A percentile compares a stretch with the other conserved stretches of the same genome.
Evolutionary conservation across 2,888 invertebrate genomes (phyloP).

Genomic region (Arge pagana): DNA sequence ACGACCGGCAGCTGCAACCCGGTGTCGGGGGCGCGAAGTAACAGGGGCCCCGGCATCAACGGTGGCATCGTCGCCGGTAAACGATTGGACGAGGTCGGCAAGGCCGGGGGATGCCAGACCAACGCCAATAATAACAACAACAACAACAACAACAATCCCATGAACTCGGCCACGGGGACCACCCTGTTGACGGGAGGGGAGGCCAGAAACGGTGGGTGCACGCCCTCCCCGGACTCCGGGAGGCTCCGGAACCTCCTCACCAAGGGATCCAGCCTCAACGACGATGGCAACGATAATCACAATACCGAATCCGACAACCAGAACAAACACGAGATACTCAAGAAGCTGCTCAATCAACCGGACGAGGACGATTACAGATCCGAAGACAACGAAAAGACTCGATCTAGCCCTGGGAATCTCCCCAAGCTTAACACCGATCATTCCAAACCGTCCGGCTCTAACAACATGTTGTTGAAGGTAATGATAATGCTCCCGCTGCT

Average conservation of each 20-base stretch:
- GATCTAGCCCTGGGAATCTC: slow-evolving; percentile 51
- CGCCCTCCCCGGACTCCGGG: slow-evolving; percentile 58
- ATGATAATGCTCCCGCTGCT: slow-evolving; percentile 34
- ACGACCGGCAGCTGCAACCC: slow-evolving; percentile 40
- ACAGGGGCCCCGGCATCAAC: background rate
- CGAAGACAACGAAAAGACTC: slow-evolving; percentile 57
- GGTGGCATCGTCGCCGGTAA: slow-evolving; percentile 29
- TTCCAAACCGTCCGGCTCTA: slow-evolving; percentile 59
- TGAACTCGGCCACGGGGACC: slow-evolving; percentile 16
- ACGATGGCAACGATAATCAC: slow-evolving; percentile 42
- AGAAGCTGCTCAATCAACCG: slow-evolving; percentile 69
- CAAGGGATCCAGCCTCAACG: slow-evolving; percentile 47
- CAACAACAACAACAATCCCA: slow-evolving; percentile 24
- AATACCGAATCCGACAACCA: slow-evolving; percentile 51
- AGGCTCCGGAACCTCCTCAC: slow-evolving; percentile 61
- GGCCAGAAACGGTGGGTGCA: slow-evolving; percentile 39
- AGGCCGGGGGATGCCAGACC: slow-evolving; percentile 21
- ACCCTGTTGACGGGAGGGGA: slow-evolving; percentile 30
- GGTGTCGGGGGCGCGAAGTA: background rate
- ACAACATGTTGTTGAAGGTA: slow-evolving; percentile 71
- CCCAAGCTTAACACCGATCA: slow-evolving; percentile 51
- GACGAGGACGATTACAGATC: slow-evolving; percentile 66
- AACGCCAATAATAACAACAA: slow-evolving; percentile 8
- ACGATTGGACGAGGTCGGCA: slow-evolving; percentile 29
- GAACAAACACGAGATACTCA: slow-evolving; percentile 63